phyloP scores from a whole-genome alignment of 2,797 vertebrate genomes.

The Morus bassanus region DNA sequence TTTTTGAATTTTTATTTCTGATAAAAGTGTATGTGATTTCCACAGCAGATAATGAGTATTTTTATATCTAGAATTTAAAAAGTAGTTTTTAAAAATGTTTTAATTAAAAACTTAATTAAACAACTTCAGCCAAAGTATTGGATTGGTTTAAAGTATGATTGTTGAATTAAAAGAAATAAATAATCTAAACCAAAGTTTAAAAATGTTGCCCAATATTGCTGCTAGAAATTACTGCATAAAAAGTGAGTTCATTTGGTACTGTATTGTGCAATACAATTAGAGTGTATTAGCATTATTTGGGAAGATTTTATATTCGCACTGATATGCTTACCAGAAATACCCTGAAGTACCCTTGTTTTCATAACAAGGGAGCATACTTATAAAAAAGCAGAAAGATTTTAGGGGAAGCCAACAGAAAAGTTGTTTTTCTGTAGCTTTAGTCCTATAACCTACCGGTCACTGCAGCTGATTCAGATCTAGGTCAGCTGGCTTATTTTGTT shows the following conservation, averaged over 20 bases:
- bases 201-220: background rate
- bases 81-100: background rate
- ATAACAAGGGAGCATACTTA: background rate
- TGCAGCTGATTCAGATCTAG: background rate
- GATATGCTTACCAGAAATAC: background rate
- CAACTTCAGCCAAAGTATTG: background rate
- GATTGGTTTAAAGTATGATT: background rate
- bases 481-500: background rate
- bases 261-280: background rate
- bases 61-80: background rate
- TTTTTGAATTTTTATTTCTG: background rate
- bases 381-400: background rate
- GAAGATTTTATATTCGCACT: background rate
- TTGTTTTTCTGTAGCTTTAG: background rate
- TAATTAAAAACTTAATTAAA: background rate
- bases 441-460: background rate
- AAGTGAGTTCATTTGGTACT: background rate
- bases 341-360: background rate
- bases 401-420: background rate
- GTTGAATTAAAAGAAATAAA: background rate
- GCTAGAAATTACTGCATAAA: background rate
- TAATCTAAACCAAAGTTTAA: background rate
- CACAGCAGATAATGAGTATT: background rate
- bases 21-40: background rate
- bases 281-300: background rate